A percentile compares a stretch with the other conserved stretches of the same genome.
phyloP scores from a whole-genome alignment of 1,140 invertebrate species.

The Lasaia peninsularis region DNA sequence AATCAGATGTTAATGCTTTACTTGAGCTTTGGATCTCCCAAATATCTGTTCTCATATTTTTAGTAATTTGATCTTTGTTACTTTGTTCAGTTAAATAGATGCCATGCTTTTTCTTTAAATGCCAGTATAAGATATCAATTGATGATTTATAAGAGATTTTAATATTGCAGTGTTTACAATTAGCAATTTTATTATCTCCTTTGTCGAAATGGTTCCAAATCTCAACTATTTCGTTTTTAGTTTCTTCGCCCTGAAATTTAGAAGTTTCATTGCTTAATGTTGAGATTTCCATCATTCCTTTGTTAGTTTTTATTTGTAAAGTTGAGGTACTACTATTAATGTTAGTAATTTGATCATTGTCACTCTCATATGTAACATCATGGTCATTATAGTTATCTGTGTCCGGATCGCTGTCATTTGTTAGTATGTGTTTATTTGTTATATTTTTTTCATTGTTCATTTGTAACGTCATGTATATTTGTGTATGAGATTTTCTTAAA shows the following conservation, averaged over 20 bases:
- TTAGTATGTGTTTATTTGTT: not conserved
- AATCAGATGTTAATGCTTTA: not conserved
- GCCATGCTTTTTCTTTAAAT: no score
- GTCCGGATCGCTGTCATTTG: not conserved
- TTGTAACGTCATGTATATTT: not conserved
- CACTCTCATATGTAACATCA: not conserved
- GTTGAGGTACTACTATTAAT: not conserved
- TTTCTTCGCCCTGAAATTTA: not conserved
- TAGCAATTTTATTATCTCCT: no score
- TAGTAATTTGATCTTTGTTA: not conserved
- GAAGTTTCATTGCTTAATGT: not conserved
- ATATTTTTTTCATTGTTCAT: not conserved
- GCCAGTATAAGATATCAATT: no score
- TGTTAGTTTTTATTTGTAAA: not conserved
- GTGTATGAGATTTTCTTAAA: constrained; percentile 8
- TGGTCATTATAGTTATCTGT: not conserved
- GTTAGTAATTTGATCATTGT: not conserved
- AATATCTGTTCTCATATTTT: not conserved
- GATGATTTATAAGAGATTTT: no score
- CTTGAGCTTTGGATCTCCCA: not conserved
- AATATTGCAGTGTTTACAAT: no score
- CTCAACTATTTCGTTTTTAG: not conserved
- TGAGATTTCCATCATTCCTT: not conserved
- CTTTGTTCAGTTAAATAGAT: not conserved
- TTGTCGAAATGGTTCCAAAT: constrained; percentile 4